Conservation (phyloP, 2,113 vertebrate species). For the Amblyopsis rosae region DNA sequence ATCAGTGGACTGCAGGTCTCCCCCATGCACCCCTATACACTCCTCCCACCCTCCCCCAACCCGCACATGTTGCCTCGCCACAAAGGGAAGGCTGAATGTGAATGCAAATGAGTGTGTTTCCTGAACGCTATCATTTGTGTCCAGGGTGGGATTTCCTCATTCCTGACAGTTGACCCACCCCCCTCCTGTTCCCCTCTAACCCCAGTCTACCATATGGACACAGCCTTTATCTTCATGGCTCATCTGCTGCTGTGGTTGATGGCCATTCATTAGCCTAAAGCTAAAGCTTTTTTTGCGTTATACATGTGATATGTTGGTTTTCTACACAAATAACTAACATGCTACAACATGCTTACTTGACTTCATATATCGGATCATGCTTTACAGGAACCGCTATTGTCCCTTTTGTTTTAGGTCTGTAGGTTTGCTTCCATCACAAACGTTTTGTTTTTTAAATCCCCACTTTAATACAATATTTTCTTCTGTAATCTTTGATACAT, state of each 20-base stretch:
- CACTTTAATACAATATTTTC: too few species aligned
- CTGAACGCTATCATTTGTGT: slow-evolving; percentile 57
- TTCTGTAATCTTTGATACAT: too few species aligned
- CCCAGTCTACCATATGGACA: slow-evolving; percentile 55
- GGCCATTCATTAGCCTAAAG: neutral
- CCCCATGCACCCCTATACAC: neutral
- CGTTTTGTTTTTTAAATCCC: too few species aligned
- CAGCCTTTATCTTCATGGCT: slow-evolving; percentile 45
- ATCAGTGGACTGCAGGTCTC: slow-evolving; percentile 50
- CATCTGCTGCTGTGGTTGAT: slow-evolving; percentile 16
- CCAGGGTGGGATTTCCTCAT: slow-evolving; percentile 73
- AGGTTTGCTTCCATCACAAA: too few species aligned
- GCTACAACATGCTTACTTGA: neutral
- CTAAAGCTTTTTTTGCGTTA: slow-evolving; percentile 16
- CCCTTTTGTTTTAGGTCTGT: neutral
- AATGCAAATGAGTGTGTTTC: slow-evolving; percentile 59
- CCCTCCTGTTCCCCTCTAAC: slow-evolving; percentile 37
- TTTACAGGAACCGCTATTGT: neutral
- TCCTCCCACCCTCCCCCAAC: slow-evolving; percentile 32
- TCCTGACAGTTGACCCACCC: slow-evolving; percentile 54
- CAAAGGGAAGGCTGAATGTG: slow-evolving; percentile 38
- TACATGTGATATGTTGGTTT: too few species aligned
- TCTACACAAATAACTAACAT: neutral
- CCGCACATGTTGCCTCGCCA: slow-evolving; percentile 30
- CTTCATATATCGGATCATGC: neutral